Percentiles rank a stretch among this genome's conserved stretches.
Conservation (phyloP, 2,888 invertebrate species). For the Caenorhabditis doughertyi region DNA sequence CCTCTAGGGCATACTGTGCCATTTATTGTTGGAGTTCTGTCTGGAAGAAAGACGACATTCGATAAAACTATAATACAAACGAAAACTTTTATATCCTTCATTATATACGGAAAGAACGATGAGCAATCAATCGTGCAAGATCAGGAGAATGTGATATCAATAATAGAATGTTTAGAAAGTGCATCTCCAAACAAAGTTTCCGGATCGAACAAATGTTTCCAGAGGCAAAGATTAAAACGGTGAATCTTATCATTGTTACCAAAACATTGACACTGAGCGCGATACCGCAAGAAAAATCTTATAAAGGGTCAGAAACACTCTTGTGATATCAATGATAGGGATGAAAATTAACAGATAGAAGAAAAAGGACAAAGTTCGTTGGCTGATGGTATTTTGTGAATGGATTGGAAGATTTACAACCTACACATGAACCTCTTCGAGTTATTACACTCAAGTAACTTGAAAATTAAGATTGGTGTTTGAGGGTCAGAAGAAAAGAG, state of each 20-base stretch:
- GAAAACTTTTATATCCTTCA: background rate
- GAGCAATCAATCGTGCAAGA: no score
- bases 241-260: conserved; percentile 8
- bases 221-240: background rate
- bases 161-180: background rate
- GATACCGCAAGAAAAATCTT: conserved; percentile 2
- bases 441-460: background rate
- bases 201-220: background rate
- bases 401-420: background rate
- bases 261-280: conserved; percentile 24
- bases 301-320: conserved; percentile 22
- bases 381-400: background rate
- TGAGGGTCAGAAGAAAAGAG: conserved; percentile 5
- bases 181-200: background rate
- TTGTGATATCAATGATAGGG: conserved; percentile 7
- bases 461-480: conserved; percentile 1
- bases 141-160: no score
- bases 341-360: conserved; percentile 2
- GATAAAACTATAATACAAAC: background rate
- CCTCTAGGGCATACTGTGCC: conserved; percentile 52
- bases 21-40: conserved; percentile 19
- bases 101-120: no score
- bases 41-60: conserved; percentile 8
- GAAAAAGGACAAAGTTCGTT: conserved; percentile 2
- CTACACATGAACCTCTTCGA: background rate